phyloP scores from a whole-genome alignment of 2,113 vertebrate species.

The Macheiramphus alcinus region DNA sequence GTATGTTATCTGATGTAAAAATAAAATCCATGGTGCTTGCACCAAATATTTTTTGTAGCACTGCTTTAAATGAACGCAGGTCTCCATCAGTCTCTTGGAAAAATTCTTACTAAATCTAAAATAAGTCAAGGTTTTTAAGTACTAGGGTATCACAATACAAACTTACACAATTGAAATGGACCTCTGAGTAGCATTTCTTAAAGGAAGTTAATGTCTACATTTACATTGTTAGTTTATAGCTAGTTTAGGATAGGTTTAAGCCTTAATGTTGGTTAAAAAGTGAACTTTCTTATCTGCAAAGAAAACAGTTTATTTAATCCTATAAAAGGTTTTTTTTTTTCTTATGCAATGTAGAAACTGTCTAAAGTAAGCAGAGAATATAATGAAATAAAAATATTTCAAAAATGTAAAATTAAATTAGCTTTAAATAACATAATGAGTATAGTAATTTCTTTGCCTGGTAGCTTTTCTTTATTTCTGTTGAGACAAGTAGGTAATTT shows the following conservation, averaged over 20 bases:
- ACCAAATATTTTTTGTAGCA: neutral
- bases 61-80: neutral
- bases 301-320: neutral
- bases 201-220: neutral
- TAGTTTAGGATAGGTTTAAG: neutral
- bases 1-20: neutral
- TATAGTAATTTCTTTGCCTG: neutral
- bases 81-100: neutral
- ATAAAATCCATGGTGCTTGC: neutral
- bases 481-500: neutral
- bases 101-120: neutral
- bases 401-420: neutral
- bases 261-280: neutral
- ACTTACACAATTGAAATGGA: neutral
- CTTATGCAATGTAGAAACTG: neutral
- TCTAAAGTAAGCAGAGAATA: neutral
- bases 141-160: neutral
- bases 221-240: neutral
- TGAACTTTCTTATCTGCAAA: neutral
- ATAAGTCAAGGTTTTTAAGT: neutral
- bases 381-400: neutral
- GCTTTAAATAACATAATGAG: neutral
- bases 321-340: neutral
- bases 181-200: neutral
- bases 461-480: neutral